Percentiles rank a stretch among this genome's conserved stretches.
Evolutionary conservation across 2,888 invertebrate species (phyloP).

Genomic region (Pherbina coryleti): DNA sequence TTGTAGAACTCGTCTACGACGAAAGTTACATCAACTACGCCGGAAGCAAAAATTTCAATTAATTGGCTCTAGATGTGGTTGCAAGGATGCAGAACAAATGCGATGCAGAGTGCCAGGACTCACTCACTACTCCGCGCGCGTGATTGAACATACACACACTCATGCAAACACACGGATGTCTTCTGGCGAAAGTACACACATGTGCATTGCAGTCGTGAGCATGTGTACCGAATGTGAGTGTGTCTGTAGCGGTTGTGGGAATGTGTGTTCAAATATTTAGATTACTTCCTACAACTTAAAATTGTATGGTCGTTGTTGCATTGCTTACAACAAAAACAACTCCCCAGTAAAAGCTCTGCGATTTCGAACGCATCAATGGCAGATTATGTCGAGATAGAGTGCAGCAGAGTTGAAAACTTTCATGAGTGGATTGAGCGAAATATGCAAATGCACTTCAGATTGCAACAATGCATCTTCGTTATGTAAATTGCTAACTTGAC

Average conservation of each 20-base stretch:
- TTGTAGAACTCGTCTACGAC: not conserved
- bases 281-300: not conserved
- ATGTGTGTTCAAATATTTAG: conserved; percentile 14
- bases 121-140: not conserved
- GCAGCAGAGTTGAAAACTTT: not conserved
- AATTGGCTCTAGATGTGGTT: conserved; percentile 50
- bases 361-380: not conserved
- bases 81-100: conserved; percentile 7
- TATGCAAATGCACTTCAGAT: conserved; percentile 17
- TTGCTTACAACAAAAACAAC: not conserved
- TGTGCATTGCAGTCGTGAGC: not conserved
- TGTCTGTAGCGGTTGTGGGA: not conserved
- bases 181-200: not conserved
- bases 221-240: not conserved
- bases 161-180: too few species aligned
- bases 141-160: not conserved
- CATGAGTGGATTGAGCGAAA: conserved; percentile 1
- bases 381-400: not conserved
- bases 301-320: not conserved
- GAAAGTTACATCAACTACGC: conserved; percentile 27
- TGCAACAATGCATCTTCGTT: conserved; percentile 33
- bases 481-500: conserved; percentile 34
- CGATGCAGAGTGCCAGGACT: not conserved
- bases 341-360: not conserved
- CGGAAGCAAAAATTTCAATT: conserved; percentile 54